Conservation (phyloP, 2,113 vertebrate species). For the Sitta europaea region DNA sequence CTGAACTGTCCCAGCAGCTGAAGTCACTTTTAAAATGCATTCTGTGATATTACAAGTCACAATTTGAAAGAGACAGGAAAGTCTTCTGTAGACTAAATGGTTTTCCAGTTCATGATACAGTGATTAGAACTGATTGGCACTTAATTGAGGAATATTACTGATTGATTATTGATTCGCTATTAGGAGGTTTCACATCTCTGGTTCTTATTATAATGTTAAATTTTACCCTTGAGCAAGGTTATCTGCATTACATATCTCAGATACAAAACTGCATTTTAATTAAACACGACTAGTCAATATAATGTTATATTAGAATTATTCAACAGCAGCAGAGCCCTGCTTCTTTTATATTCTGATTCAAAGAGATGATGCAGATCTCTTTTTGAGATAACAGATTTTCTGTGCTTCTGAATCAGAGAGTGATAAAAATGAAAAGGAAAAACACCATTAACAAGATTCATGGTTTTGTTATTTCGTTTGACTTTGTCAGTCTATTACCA, state of each 20-base stretch:
- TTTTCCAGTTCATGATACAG: not conserved
- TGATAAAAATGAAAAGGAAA: not conserved
- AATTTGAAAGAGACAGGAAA: not conserved
- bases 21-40: not conserved
- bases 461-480: not conserved
- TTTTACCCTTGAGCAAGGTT: slow-evolving; percentile 18
- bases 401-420: not conserved
- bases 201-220: not conserved
- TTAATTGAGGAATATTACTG: not conserved
- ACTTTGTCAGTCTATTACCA: not conserved
- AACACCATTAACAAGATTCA: not conserved
- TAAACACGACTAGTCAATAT: not conserved
- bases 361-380: not conserved
- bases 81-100: not conserved
- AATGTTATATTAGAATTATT: not conserved
- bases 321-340: not conserved
- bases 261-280: not conserved
- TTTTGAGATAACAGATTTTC: not conserved
- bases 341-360: not conserved
- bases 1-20: not conserved
- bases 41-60: not conserved
- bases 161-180: slow-evolving; percentile 28
- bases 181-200: not conserved
- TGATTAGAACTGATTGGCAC: not conserved
- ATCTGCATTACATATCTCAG: not conserved